phyloP scores from a whole-genome alignment of 2,113 vertebrate genomes.

The Dendropsophus ebraccatus region DNA sequence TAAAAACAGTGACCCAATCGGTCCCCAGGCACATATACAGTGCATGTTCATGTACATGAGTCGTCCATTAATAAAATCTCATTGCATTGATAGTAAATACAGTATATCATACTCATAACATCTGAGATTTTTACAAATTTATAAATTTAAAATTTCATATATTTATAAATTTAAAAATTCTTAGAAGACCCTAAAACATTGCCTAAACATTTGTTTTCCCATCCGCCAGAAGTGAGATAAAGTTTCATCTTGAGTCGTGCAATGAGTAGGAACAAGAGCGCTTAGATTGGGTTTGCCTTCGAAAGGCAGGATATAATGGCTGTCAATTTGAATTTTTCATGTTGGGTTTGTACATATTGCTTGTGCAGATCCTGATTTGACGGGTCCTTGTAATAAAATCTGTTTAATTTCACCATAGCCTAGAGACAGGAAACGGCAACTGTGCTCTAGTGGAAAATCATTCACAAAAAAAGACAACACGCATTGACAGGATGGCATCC shows the following conservation, averaged over 20 bases:
- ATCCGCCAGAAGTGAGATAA: neutral
- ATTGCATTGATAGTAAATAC: neutral
- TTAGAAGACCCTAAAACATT: neutral
- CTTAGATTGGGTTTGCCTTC: conserved; percentile 19
- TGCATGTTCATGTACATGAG: neutral
- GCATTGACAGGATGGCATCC: conserved; percentile 3
- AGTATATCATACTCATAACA: neutral
- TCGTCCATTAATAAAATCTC: neutral
- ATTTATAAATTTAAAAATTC: neutral
- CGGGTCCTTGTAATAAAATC: conserved; percentile 43
- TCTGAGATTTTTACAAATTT: neutral
- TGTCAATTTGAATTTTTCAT: conserved; percentile 48
- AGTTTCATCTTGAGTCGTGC: neutral
- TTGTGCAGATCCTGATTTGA: conserved; percentile 35
- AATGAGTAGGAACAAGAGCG: conserved; percentile 5
- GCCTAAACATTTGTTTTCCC: neutral
- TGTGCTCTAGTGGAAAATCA: neutral
- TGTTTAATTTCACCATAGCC: conserved; percentile 46
- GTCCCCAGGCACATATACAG: neutral
- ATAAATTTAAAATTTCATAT: neutral
- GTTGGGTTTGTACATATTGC: conserved; percentile 49
- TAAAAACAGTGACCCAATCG: neutral
- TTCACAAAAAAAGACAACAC: conserved; percentile 22
- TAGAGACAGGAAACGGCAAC: conserved; percentile 31
- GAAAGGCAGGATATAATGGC: conserved; percentile 27